Evolutionary conservation across 2,888 invertebrate genomes (phyloP).

Genomic region (Amitus sp.): DNA sequence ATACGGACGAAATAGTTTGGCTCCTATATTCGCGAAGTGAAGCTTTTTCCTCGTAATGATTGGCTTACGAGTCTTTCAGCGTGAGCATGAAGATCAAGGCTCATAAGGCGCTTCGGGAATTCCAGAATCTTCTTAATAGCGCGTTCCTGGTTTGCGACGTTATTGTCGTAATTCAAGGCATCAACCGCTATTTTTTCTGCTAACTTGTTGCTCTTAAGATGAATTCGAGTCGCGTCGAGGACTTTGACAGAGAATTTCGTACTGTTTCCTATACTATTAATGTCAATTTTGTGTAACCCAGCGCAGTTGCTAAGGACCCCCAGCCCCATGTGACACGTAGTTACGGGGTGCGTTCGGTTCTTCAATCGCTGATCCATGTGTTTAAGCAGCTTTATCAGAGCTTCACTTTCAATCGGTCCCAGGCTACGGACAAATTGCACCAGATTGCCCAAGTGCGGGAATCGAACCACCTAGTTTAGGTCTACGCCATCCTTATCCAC

Average conservation of each 20-base stretch:
- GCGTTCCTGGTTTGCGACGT: constrained; percentile 94
- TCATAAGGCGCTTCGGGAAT: constrained; percentile 92
- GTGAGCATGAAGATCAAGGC: constrained; percentile 97
- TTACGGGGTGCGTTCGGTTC: constrained; percentile 92
- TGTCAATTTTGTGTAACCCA: constrained; percentile 98
- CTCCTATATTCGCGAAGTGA: constrained; percentile 97
- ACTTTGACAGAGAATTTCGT: constrained; percentile 96
- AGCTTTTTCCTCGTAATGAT: constrained; percentile 87
- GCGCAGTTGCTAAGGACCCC: constrained; percentile 99
- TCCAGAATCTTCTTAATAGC: constrained; percentile 98
- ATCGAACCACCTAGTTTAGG: constrained; percentile 91
- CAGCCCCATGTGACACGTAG: constrained; percentile 96
- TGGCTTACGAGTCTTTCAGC: constrained; percentile 96
- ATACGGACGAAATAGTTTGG: constrained; percentile 92
- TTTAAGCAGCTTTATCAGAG: constrained; percentile 85
- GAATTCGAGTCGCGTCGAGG: constrained; percentile 95
- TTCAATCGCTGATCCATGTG: constrained; percentile 92
- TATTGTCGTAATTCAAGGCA: constrained; percentile 97
- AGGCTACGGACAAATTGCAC: constrained; percentile 98
- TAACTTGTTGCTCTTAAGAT: constrained; percentile 99
- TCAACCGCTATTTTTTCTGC: constrained; percentile 99
- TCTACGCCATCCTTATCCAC: constrained; percentile 99
- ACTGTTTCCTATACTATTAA: constrained; percentile 91
- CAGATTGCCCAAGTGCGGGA: constrained; percentile 86
- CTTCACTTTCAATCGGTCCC: constrained; percentile 94